These are phyloP conservation scores for Drosophila bocki DNA, from an alignment of 1,140 invertebrate species.

Conservation along the genomic window DNA sequence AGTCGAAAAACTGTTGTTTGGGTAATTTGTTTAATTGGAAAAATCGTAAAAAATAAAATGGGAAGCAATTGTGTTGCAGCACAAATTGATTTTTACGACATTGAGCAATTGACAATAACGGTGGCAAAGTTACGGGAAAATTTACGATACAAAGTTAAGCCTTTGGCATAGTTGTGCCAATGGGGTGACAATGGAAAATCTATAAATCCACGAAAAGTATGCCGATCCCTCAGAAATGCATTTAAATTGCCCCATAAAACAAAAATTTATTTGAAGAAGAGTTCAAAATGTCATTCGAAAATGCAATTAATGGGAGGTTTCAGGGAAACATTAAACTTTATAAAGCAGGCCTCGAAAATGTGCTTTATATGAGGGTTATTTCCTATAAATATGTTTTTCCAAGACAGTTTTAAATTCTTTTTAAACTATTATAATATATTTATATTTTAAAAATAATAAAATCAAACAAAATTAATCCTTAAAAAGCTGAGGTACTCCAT, in stretches of 20 bases:
- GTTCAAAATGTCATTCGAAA: constrained; percentile 8
- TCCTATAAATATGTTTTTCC: not conserved
- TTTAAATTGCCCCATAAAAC: constrained; percentile 42
- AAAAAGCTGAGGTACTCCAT: too few relatives aligned
- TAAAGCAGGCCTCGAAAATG: not conserved
- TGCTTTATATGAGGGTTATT: not conserved
- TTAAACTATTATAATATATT: not conserved
- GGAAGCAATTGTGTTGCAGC: constrained; percentile 45
- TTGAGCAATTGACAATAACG: constrained; percentile 75
- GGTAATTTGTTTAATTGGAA: constrained; percentile 82
- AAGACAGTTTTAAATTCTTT: not conserved
- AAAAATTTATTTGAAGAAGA: constrained; percentile 1
- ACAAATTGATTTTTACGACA: constrained; percentile 78
- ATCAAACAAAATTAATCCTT: too few relatives aligned
- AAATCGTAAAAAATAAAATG: constrained; percentile 70
- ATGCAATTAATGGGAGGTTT: not conserved
- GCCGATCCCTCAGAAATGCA: constrained; percentile 7
- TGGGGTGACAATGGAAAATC: constrained; percentile 10
- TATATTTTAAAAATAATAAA: too few relatives aligned
- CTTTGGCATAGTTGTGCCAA: constrained; percentile 33
- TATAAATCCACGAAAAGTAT: constrained; percentile 10
- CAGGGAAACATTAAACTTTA: not conserved
- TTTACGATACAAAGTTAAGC: constrained; percentile 67
- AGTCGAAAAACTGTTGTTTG: constrained; percentile 61
- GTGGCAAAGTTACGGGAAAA: constrained; percentile 55